These are phyloP conservation scores for Paralinhomoeus sp. DNA, from an alignment of 2,888 invertebrate genomes.

Conservation along the genomic window DNA sequence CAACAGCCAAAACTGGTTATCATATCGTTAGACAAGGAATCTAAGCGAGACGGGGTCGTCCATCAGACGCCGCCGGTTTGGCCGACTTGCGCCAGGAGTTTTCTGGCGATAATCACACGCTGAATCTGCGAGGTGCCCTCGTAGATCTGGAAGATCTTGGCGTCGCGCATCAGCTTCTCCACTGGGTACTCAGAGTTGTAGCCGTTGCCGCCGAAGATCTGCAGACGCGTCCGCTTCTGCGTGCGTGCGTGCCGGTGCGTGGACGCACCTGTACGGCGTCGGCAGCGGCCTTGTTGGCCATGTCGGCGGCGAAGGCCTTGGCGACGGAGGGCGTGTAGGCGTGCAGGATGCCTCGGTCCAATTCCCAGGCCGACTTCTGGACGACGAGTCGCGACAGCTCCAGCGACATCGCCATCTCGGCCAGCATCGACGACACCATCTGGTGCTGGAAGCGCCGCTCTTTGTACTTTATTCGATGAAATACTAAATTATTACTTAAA, in stretches of 20 bases:
- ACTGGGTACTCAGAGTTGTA: conserved; percentile 93
- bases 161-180: conserved; percentile 93
- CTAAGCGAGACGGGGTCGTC: too few species aligned
- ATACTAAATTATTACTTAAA: too few species aligned
- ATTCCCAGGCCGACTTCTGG: conserved; percentile 65
- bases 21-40: too few species aligned
- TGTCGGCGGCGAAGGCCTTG: conserved; percentile 72
- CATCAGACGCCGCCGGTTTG: too few species aligned
- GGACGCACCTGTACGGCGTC: conserved; percentile 65
- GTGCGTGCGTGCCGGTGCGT: too few species aligned
- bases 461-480: too few species aligned
- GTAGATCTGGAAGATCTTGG: conserved; percentile 97
- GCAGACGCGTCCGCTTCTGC: conserved; percentile 4
- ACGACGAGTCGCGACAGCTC: conserved; percentile 66
- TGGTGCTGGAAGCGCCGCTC: conserved; percentile 37
- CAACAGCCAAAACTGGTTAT: too few species aligned
- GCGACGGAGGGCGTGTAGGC: conserved; percentile 75
- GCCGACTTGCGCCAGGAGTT: conserved; percentile 14
- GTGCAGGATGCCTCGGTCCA: conserved; percentile 54
- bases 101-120: conserved; percentile 59
- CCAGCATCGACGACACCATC: conserved; percentile 74
- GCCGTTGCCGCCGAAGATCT: conserved; percentile 22
- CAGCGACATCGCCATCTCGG: conserved; percentile 78
- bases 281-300: conserved; percentile 73
- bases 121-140: conserved; percentile 96